phyloP scores from a whole-genome alignment of 1,140 invertebrate species.

The Drosophila hydei region DNA sequence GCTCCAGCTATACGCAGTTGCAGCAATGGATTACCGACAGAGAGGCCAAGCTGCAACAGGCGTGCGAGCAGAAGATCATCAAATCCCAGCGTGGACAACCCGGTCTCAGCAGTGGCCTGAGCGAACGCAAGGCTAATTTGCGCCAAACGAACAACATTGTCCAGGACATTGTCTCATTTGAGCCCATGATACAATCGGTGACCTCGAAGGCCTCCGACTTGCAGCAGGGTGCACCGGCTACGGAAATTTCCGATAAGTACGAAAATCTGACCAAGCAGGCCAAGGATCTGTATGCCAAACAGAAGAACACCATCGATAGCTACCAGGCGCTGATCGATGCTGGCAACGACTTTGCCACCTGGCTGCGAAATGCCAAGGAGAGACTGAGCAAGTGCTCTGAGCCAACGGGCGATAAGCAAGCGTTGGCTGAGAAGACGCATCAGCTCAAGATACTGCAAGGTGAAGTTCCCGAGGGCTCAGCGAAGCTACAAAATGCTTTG shows the following conservation, averaged over 20 bases:
- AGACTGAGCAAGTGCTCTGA: conserved; percentile 96
- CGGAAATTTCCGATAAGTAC: conserved; percentile 95
- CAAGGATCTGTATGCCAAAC: conserved; percentile 94
- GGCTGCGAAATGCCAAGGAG: conserved; percentile 95
- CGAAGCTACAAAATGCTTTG: conserved; percentile 92
- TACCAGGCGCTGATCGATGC: conserved; percentile 96
- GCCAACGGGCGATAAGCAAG: conserved; percentile 96
- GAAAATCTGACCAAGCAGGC: conserved; percentile 95
- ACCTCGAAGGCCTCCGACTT: conserved; percentile 95
- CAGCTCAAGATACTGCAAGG: conserved; percentile 93
- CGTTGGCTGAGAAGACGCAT: conserved; percentile 91
- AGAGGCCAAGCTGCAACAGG: conserved; percentile 96
- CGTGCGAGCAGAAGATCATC: conserved; percentile 93
- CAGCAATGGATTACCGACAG: conserved; percentile 98
- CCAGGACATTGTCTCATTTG: conserved; percentile 96
- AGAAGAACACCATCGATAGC: conserved; percentile 94
- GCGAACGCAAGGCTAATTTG: conserved; percentile 94
- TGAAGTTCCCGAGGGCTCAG: conserved; percentile 91
- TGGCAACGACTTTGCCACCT: conserved; percentile 95
- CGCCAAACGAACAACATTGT: conserved; percentile 96
- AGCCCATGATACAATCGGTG: conserved; percentile 97
- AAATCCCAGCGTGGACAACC: conserved; percentile 90
- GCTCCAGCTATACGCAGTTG: conserved; percentile 94
- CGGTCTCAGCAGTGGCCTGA: conserved; percentile 90
- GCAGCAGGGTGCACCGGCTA: conserved; percentile 92